These are phyloP conservation scores for Papilio gigon DNA, from an alignment of 2,888 invertebrate genomes.

Conservation along the genomic window DNA sequence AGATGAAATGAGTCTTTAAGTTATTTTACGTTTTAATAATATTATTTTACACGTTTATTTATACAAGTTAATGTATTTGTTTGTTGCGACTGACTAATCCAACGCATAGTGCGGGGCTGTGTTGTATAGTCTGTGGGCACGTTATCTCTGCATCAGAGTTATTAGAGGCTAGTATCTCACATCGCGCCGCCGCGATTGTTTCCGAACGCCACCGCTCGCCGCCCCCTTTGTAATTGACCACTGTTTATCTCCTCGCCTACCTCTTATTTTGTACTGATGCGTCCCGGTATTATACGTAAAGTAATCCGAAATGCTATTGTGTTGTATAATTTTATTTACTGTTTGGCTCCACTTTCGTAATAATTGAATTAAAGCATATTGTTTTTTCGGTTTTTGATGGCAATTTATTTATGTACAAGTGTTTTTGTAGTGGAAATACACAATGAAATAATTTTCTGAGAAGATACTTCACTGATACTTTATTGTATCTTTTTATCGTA, in stretches of 20 bases:
- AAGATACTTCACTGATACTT: no score
- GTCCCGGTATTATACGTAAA: not conserved
- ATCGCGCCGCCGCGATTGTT: slow-evolving; percentile 82
- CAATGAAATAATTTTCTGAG: no score
- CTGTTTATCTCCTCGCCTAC: slow-evolving; percentile 77
- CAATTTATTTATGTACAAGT: no score
- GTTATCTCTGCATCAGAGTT: slow-evolving; percentile 82
- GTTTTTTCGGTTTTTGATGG: no score
- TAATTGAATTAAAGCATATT: no score
- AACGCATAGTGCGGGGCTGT: slow-evolving; percentile 47
- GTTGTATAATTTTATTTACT: no score
- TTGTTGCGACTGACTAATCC: slow-evolving; percentile 6
- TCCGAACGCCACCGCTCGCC: slow-evolving; percentile 75
- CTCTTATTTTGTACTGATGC: slow-evolving; percentile 66
- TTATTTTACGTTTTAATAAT: no score
- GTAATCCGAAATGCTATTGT: not conserved
- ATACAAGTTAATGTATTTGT: not conserved
- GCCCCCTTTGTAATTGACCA: slow-evolving; percentile 80
- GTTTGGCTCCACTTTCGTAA: no score
- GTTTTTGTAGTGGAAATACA: no score
- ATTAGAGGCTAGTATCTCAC: slow-evolving; percentile 78
- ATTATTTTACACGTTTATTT: not conserved
- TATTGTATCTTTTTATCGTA: no score
- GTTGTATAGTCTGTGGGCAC: slow-evolving; percentile 69
- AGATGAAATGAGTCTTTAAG: no score